Evolutionary conservation across 2,888 invertebrate genomes (phyloP).

Genomic region (Acrocyrtus sp.): DNA sequence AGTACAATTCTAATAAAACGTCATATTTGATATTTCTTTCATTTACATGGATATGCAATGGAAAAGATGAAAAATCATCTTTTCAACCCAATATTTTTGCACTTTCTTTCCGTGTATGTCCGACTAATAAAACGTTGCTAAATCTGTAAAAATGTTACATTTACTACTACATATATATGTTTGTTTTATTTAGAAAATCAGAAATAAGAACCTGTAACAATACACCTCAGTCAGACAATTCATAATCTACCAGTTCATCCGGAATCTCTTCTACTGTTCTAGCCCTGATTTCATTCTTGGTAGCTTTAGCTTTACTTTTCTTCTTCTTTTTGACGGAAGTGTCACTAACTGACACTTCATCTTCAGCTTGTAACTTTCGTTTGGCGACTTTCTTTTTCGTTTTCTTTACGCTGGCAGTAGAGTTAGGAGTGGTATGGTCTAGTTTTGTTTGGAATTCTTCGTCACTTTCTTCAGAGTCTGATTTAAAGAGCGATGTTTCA

Average conservation of each 20-base stretch:
- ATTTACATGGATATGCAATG: too few relatives aligned
- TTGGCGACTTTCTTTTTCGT: conserved; percentile 17
- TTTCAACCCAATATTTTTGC: too few relatives aligned
- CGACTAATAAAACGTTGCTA: too few relatives aligned
- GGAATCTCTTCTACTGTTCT: conserved; percentile 42
- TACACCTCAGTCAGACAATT: conserved; percentile 58
- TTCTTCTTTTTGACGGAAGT: conserved; percentile 36
- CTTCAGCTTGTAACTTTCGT: conserved; percentile 1
- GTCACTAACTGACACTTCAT: background rate
- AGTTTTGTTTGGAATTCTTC: conserved; percentile 49
- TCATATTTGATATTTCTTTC: too few relatives aligned
- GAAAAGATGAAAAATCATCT: too few relatives aligned
- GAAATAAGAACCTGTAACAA: background rate
- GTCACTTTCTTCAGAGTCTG: conserved; percentile 42
- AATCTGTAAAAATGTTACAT: too few relatives aligned
- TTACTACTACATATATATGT: too few relatives aligned
- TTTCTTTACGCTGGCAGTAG: too few relatives aligned
- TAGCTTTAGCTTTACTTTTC: conserved; percentile 30
- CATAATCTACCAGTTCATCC: conserved; percentile 61
- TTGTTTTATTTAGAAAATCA: too few relatives aligned
- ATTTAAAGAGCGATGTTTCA: conserved; percentile 48
- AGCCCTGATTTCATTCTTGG: conserved; percentile 10
- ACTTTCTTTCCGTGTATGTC: too few relatives aligned
- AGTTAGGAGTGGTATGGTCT: conserved; percentile 21
- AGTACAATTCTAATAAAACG: too few relatives aligned